A percentile compares a stretch with the other conserved stretches of the same genome.
Evolutionary conservation across 2,797 vertebrate species (phyloP).

Genomic region (Epinephelus awoara): DNA sequence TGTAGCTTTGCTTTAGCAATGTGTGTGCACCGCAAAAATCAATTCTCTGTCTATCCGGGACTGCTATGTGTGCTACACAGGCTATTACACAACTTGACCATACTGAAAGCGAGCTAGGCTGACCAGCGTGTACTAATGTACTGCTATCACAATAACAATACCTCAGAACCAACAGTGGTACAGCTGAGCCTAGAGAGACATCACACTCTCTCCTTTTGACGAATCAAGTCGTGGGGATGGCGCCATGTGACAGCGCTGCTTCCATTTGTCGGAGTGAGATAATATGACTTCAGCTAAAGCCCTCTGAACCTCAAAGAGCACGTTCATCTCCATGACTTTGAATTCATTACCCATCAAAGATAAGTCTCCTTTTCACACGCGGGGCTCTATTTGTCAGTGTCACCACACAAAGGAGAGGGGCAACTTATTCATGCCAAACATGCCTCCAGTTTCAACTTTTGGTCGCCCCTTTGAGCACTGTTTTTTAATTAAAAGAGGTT

Average conservation of each 20-base stretch:
- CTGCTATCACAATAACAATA: conserved; percentile 63
- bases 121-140: conserved; percentile 64
- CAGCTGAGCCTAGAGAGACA: conserved; percentile 61
- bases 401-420: conserved; percentile 85
- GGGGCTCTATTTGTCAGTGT: conserved; percentile 89
- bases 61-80: conserved; percentile 53
- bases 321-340: conserved; percentile 88
- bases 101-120: conserved; percentile 46
- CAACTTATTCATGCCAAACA: conserved; percentile 90
- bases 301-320: conserved; percentile 86
- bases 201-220: conserved; percentile 48
- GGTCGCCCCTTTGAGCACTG: conserved; percentile 82
- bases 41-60: conserved; percentile 63
- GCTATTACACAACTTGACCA: conserved; percentile 68
- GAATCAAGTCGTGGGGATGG: conserved; percentile 64
- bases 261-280: conserved; percentile 83
- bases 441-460: conserved; percentile 87
- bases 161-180: conserved; percentile 53
- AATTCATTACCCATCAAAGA: conserved; percentile 89
- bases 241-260: conserved; percentile 72
- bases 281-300: conserved; percentile 84
- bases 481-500: conserved; percentile 88
- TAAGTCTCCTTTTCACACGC: conserved; percentile 85
- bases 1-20: conserved; percentile 63
- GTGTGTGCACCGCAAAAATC: conserved; percentile 61